These are phyloP conservation scores for Drosophila trichaetosa DNA, from an alignment of 2,888 invertebrate genomes.

Conservation along the genomic window DNA sequence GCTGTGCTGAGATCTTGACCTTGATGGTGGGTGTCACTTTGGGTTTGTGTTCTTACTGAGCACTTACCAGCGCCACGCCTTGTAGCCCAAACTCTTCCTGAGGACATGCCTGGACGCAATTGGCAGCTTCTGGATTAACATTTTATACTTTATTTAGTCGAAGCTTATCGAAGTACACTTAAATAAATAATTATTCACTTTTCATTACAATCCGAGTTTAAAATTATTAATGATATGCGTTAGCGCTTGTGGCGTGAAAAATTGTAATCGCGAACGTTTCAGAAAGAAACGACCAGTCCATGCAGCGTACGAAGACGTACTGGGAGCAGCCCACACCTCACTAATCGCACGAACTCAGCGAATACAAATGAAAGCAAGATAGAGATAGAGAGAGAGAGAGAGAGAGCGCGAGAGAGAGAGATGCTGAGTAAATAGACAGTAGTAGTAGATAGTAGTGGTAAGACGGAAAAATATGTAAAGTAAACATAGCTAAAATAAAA, in stretches of 20 bases:
- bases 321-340: neutral
- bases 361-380: neutral
- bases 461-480: too few relatives aligned
- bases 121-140: slow-evolving; percentile 51
- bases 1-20: neutral
- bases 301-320: slow-evolving; percentile 18
- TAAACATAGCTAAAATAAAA: neutral
- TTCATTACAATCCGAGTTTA: slow-evolving; percentile 19
- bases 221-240: neutral
- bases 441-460: too few relatives aligned
- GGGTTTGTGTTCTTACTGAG: slow-evolving; percentile 2
- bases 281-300: slow-evolving; percentile 20
- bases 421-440: too few relatives aligned
- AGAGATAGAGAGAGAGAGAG: too few relatives aligned
- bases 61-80: slow-evolving; percentile 54
- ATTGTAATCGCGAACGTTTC: neutral
- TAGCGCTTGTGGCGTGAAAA: neutral
- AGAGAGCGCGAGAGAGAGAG: too few relatives aligned
- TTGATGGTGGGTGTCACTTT: neutral
- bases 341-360: neutral
- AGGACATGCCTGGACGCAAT: slow-evolving; percentile 38
- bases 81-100: slow-evolving; percentile 24
- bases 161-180: slow-evolving; percentile 1
- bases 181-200: neutral
- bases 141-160: slow-evolving; percentile 9